Percentiles rank a stretch among this genome's conserved stretches.
Conservation (phyloP, 2,113 vertebrate genomes). For the Cyanoliseus patagonus region DNA sequence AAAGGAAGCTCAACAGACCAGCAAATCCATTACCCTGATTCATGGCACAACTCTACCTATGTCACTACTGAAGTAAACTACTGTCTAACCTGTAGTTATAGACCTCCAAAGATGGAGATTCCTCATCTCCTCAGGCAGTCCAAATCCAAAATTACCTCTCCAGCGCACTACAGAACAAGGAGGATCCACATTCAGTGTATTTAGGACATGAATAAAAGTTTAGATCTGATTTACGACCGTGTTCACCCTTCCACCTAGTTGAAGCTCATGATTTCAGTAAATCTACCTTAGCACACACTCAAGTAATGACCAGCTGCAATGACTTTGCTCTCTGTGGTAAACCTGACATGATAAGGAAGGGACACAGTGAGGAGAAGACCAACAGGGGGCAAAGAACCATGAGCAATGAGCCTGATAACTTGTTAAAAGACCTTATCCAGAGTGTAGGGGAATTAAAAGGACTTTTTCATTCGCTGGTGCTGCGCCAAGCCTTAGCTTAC, state of each 20-base stretch:
- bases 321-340: not conserved
- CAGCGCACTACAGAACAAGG: fast-evolving
- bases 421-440: not conserved
- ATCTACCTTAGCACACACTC: not conserved
- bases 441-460: not conserved
- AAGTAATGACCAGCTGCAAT: not conserved
- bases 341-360: not conserved
- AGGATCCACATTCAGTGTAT: not conserved
- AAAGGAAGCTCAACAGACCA: not conserved
- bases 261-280: not conserved
- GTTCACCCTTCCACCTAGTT: not conserved
- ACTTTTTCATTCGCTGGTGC: not conserved
- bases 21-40: not conserved
- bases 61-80: not conserved
- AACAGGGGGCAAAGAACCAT: not conserved
- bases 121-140: not conserved
- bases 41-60: not conserved
- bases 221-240: not conserved
- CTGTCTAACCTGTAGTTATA: not conserved
- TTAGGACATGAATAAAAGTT: not conserved
- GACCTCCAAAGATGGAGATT: not conserved
- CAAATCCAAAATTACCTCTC: not conserved
- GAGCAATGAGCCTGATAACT: not conserved
- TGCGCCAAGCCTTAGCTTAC: not conserved
- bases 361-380: not conserved